Percentiles rank a stretch among this genome's conserved stretches.
These are phyloP conservation scores for Melanotus villosus DNA, from an alignment of 2,888 invertebrate genomes.

Conservation along the genomic window DNA sequence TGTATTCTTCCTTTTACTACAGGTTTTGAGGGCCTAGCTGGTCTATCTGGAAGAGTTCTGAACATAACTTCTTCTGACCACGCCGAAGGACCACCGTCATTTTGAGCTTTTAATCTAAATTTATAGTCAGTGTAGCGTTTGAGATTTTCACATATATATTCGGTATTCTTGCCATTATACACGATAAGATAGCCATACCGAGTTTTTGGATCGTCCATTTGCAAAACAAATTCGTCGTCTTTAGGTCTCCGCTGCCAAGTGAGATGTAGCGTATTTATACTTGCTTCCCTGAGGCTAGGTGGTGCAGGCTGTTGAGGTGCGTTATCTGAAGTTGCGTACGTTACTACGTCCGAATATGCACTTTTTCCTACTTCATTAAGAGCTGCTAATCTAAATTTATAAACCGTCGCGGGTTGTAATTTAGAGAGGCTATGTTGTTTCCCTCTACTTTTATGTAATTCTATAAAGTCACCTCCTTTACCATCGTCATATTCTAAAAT, in stretches of 20 bases:
- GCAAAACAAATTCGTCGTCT: conserved; percentile 86
- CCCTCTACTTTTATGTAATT: conserved; percentile 80
- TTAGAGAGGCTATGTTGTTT: conserved; percentile 84
- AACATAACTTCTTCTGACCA: conserved; percentile 87
- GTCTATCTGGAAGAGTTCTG: conserved; percentile 84
- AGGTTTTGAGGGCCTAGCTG: conserved; percentile 83
- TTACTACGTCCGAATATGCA: conserved; percentile 78
- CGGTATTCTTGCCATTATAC: conserved; percentile 83
- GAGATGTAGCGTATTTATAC: conserved; percentile 76
- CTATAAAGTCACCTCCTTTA: conserved; percentile 77
- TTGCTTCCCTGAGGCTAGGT: conserved; percentile 78
- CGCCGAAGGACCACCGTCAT: conserved; percentile 86
- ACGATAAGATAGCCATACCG: conserved; percentile 73
- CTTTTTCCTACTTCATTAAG: conserved; percentile 86
- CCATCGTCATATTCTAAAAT: conserved; percentile 85
- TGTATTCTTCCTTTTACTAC: conserved; percentile 86
- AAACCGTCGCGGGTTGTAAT: conserved; percentile 84
- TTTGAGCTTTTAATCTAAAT: conserved; percentile 85
- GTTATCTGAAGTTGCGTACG: conserved; percentile 83
- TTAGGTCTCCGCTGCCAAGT: conserved; percentile 82
- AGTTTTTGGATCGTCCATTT: conserved; percentile 76
- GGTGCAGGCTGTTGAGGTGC: conserved; percentile 85
- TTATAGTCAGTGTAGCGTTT: conserved; percentile 84
- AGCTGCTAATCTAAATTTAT: conserved; percentile 87
- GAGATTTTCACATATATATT: conserved; percentile 78